Conservation (phyloP, 2,888 invertebrate species). For the Ferdinandea cuprea region DNA sequence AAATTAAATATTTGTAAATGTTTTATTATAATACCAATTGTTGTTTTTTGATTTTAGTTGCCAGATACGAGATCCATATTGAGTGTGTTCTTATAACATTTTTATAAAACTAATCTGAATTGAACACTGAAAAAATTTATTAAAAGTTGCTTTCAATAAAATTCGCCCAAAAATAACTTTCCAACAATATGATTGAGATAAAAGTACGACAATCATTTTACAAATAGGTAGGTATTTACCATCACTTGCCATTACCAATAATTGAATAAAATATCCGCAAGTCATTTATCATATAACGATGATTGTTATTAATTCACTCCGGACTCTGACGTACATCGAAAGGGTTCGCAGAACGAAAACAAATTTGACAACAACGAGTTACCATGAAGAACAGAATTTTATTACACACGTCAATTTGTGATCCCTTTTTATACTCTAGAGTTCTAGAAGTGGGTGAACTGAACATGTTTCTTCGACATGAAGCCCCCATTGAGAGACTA, state of each 20-base stretch:
- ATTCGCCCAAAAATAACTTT: too few relatives aligned
- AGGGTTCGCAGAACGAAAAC: slow-evolving; percentile 29
- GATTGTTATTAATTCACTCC: slow-evolving; percentile 59
- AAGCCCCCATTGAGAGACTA: background rate
- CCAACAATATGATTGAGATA: background rate
- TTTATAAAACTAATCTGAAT: too few relatives aligned
- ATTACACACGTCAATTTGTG: slow-evolving; percentile 71
- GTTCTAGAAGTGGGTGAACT: slow-evolving; percentile 13
- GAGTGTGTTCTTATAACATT: too few relatives aligned
- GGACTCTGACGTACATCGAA: slow-evolving; percentile 20
- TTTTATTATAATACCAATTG: too few relatives aligned
- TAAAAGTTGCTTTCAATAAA: too few relatives aligned
- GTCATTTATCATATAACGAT: slow-evolving; percentile 39
- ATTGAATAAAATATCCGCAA: slow-evolving; percentile 52
- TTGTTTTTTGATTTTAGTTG: too few relatives aligned
- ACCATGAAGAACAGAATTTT: slow-evolving; percentile 61
- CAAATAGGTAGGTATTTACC: background rate
- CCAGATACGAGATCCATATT: too few relatives aligned
- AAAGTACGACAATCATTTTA: background rate
- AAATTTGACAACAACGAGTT: slow-evolving; percentile 33
- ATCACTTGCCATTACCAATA: background rate
- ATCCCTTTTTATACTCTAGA: slow-evolving; percentile 59
- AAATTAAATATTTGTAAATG: too few relatives aligned
- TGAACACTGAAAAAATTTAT: too few relatives aligned
- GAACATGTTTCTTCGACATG: slow-evolving; percentile 30